These are phyloP conservation scores for Callimorpha dominula DNA, from an alignment of 2,888 invertebrate genomes.

Conservation along the genomic window DNA sequence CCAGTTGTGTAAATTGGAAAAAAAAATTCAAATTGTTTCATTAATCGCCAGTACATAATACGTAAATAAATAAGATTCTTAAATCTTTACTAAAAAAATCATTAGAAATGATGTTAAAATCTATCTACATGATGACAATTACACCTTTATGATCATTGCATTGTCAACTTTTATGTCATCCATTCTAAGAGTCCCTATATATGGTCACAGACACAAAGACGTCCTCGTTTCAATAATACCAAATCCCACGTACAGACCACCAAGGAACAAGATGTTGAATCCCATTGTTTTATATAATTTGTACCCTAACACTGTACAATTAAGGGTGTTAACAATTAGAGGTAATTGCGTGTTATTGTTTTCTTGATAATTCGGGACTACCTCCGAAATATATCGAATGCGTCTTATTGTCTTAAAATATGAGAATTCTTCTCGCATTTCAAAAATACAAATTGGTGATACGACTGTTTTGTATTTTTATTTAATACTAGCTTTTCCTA, in stretches of 20 bases:
- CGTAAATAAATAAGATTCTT: neutral
- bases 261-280: neutral
- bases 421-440: too few relatives aligned
- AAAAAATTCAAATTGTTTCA: too few relatives aligned
- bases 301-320: constrained; percentile 17
- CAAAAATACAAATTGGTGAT: neutral
- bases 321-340: constrained; percentile 27
- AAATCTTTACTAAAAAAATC: neutral
- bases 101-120: neutral
- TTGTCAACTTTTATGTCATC: neutral
- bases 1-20: neutral
- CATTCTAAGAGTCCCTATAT: constrained; percentile 2
- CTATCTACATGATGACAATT: neutral
- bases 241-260: constrained; percentile 32
- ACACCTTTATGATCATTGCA: neutral
- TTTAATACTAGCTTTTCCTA: too few relatives aligned
- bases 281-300: constrained; percentile 43
- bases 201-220: neutral
- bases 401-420: too few relatives aligned
- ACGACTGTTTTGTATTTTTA: neutral
- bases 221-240: neutral
- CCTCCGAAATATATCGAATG: neutral
- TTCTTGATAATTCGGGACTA: constrained; percentile 35
- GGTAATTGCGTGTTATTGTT: constrained; percentile 39
- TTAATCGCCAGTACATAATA: too few relatives aligned